Evolutionary conservation across 2,113 vertebrate genomes (phyloP).

Genomic region (Cololabis saira): DNA sequence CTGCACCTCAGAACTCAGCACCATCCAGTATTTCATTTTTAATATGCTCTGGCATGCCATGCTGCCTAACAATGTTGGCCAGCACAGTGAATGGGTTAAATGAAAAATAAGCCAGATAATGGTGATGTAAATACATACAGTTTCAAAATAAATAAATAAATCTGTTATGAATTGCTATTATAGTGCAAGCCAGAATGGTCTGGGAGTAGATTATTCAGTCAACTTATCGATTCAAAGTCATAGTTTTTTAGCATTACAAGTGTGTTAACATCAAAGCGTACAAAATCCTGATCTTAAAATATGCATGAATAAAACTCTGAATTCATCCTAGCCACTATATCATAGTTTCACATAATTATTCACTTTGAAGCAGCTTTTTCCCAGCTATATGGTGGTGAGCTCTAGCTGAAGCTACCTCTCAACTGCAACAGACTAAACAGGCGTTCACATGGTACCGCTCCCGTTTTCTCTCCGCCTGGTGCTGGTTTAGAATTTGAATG

Average conservation of each 20-base stretch:
- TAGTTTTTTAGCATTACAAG: slow-evolving; percentile 28
- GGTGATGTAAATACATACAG: slow-evolving; percentile 1
- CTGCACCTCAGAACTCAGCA: no score
- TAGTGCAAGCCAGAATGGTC: slow-evolving; percentile 3
- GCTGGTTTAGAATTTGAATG: slow-evolving; percentile 61
- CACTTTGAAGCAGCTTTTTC: slow-evolving; percentile 55
- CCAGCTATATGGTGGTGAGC: slow-evolving; percentile 27
- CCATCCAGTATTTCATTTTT: no score
- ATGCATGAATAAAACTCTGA: slow-evolving; percentile 24
- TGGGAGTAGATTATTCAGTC: slow-evolving; percentile 15
- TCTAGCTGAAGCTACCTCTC: slow-evolving; percentile 49
- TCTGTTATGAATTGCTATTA: slow-evolving; percentile 1
- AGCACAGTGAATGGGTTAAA: no score
- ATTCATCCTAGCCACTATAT: slow-evolving; percentile 53
- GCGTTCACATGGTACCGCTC: slow-evolving; percentile 53
- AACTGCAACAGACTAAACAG: slow-evolving; percentile 59
- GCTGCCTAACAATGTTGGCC: no score
- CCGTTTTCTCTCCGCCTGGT: slow-evolving; percentile 15
- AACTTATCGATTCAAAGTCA: slow-evolving; percentile 28
- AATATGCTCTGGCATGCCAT: no score
- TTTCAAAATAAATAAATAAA: neutral
- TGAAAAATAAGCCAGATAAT: neutral
- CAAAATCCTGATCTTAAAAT: slow-evolving; percentile 35
- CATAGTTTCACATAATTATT: slow-evolving; percentile 55
- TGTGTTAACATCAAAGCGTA: slow-evolving; percentile 47